Percentiles rank a stretch among this genome's conserved stretches.
phyloP scores from a whole-genome alignment of 2,797 vertebrate species.

The Oreochromis mossambicus region DNA sequence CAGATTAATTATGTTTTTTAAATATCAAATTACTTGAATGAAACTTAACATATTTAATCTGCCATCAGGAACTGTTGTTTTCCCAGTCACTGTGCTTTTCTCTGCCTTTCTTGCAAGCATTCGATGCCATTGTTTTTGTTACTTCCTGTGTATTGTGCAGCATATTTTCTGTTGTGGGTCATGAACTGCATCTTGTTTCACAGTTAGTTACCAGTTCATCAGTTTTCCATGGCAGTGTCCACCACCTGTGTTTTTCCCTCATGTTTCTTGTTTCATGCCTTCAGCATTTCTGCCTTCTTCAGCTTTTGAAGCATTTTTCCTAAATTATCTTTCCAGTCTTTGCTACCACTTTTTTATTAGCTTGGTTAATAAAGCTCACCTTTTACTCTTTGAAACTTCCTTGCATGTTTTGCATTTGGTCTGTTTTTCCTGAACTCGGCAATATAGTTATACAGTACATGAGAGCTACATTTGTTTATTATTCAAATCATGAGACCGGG shows the following conservation, averaged over 20 bases:
- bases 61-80: not conserved
- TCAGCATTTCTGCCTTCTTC: not conserved
- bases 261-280: not conserved
- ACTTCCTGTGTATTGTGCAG: not conserved
- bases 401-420: not conserved
- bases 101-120: not conserved
- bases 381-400: not conserved
- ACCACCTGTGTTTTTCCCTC: not conserved
- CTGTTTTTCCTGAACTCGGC: not conserved
- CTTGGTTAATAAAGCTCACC: not conserved
- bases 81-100: not conserved
- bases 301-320: not conserved
- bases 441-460: not conserved
- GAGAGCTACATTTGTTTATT: not conserved
- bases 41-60: not conserved
- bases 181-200: not conserved
- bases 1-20: not conserved
- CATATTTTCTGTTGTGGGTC: not conserved
- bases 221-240: not conserved
- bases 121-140: not conserved
- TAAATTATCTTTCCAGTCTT: not conserved
- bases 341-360: not conserved
- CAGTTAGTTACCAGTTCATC: not conserved
- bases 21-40: not conserved
- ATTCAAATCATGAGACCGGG: conserved; percentile 6